These are phyloP conservation scores for Ernsta delagoae DNA, from an alignment of 2,888 invertebrate species.

Conservation along the genomic window DNA sequence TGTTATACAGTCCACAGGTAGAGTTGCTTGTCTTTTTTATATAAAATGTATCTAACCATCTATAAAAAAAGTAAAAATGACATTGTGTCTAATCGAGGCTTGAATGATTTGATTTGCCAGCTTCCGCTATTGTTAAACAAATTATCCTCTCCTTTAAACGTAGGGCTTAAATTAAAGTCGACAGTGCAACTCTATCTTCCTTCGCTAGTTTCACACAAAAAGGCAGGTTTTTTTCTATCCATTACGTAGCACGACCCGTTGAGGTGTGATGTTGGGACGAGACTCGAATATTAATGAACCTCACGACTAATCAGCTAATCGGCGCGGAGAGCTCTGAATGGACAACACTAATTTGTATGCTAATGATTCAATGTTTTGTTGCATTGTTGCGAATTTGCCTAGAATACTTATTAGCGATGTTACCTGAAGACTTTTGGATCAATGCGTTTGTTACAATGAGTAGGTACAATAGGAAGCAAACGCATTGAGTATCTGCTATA, in stretches of 20 bases:
- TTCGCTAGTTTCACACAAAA: neutral
- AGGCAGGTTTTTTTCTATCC: neutral
- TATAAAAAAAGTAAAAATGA: too few relatives aligned
- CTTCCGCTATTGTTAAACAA: too few relatives aligned
- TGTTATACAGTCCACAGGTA: too few relatives aligned
- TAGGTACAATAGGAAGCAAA: too few relatives aligned
- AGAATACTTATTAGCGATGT: neutral
- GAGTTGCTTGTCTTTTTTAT: too few relatives aligned
- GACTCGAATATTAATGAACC: slow-evolving; percentile 3
- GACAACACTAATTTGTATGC: slow-evolving; percentile 1
- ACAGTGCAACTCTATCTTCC: neutral
- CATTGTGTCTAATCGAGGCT: too few relatives aligned
- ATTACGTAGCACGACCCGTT: neutral
- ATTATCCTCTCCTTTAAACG: neutral
- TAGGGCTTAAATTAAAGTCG: neutral
- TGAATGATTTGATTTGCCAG: too few relatives aligned
- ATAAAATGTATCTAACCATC: too few relatives aligned
- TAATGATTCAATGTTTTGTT: slow-evolving; percentile 6
- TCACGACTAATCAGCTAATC: slow-evolving; percentile 5
- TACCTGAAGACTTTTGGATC: neutral
- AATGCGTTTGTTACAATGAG: neutral
- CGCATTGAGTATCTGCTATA: too few relatives aligned
- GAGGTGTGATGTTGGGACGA: neutral
- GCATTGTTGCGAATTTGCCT: neutral
- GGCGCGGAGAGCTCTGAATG: neutral